Percentiles rank a stretch among this genome's conserved stretches.
Evolutionary conservation across 53 echinoderm and acorn worm species (phyloP).

Genomic region (Echinarachnius parma): DNA sequence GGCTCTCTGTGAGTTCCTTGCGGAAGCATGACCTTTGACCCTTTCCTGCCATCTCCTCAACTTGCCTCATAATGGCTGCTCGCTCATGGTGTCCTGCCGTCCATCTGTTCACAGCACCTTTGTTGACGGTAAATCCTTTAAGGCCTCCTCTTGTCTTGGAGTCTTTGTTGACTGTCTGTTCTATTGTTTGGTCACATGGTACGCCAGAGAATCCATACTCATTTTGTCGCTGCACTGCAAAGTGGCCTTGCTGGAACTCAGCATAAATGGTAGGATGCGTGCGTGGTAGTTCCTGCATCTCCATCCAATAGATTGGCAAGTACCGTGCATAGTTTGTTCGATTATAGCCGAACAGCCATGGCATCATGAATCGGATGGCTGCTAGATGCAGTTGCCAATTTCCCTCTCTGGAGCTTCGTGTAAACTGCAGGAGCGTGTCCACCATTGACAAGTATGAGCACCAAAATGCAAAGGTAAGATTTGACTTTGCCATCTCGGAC

Average conservation of each 20-base stretch:
- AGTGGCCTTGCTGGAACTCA: constrained; percentile 44
- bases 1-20: constrained; percentile 5
- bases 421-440: background rate
- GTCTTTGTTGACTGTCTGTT: constrained; percentile 57
- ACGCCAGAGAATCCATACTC: constrained; percentile 48
- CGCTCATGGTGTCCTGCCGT: constrained; percentile 46
- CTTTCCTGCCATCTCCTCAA: constrained; percentile 69
- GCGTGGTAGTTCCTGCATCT: constrained; percentile 48
- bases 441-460: background rate
- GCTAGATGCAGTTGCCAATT: constrained; percentile 58
- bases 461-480: background rate
- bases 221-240: constrained; percentile 57
- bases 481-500: background rate
- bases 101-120: constrained; percentile 54
- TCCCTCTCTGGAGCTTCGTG: constrained; percentile 38
- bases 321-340: constrained; percentile 60
- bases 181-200: constrained; percentile 52
- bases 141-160: constrained; percentile 58
- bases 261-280: constrained; percentile 52
- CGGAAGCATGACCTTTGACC: constrained; percentile 10
- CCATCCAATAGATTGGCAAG: constrained; percentile 56
- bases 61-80: constrained; percentile 50
- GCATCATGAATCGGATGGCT: constrained; percentile 31
- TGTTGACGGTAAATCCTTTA: constrained; percentile 46
- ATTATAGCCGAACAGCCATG: constrained; percentile 63